Conservation (phyloP, 1,140 invertebrate genomes). For the Ditylenchus dipsaci region DNA sequence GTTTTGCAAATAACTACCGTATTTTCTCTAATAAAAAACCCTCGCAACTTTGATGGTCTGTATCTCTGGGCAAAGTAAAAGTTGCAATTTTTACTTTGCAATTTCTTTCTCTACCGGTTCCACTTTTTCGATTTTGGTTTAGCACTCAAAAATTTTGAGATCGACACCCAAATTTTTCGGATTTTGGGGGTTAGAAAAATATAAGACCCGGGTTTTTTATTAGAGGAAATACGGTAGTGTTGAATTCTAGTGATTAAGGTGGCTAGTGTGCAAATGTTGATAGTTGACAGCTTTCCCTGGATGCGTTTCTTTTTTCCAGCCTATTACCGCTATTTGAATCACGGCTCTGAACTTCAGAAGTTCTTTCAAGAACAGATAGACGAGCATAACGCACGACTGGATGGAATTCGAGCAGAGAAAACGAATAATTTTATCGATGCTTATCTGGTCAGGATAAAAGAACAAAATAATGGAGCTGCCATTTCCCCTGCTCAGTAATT, state of each 20-base stretch:
- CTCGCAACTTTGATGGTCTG: too few species aligned
- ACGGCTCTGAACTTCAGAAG: conserved; percentile 42
- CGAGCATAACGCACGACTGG: conserved; percentile 19
- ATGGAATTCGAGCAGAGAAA: neutral
- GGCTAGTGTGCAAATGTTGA: conserved; percentile 36
- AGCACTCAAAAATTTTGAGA: too few species aligned
- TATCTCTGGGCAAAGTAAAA: too few species aligned
- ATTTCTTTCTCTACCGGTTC: too few species aligned
- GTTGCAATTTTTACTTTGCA: too few species aligned
- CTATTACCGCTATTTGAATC: conserved; percentile 36
- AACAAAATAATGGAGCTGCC: conserved; percentile 14
- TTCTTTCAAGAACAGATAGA: conserved; percentile 49
- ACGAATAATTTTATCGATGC: conserved; percentile 46
- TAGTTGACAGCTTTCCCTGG: conserved; percentile 38
- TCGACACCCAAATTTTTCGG: too few species aligned
- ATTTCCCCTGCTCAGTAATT: neutral
- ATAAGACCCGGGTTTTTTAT: too few species aligned
- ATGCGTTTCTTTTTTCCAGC: conserved; percentile 38
- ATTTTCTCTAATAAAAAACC: too few species aligned
- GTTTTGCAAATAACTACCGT: too few species aligned
- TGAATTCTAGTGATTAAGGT: conserved; percentile 37
- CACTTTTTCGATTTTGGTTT: too few species aligned
- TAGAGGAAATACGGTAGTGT: too few species aligned
- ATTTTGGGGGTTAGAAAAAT: too few species aligned
- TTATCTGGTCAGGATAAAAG: conserved; percentile 28